These are phyloP conservation scores for Microplitis mediator DNA, from an alignment of 1,140 invertebrate genomes.

Conservation along the genomic window DNA sequence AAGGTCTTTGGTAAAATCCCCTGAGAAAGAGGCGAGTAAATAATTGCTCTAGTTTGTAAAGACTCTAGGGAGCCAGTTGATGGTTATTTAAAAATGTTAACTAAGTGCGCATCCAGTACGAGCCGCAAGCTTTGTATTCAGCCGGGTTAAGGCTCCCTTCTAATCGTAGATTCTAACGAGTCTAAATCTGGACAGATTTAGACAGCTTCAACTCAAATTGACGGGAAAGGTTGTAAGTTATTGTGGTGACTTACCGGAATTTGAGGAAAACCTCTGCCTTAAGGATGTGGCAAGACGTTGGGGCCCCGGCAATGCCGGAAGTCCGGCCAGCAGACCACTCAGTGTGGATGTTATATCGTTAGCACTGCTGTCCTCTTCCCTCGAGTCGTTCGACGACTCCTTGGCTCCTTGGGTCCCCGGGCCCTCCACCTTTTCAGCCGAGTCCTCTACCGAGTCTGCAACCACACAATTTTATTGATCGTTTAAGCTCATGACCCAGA, in stretches of 20 bases:
- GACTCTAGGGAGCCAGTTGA: neutral
- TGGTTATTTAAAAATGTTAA: neutral
- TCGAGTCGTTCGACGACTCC: conserved; percentile 59
- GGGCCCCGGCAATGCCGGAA: conserved; percentile 58
- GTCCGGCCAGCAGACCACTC: conserved; percentile 56
- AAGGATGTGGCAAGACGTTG: conserved; percentile 60
- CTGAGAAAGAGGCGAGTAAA: neutral
- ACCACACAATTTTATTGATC: conserved; percentile 6
- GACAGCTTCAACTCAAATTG: conserved; percentile 20
- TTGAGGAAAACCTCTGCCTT: conserved; percentile 55
- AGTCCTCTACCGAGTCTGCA: conserved; percentile 55
- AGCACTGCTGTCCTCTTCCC: conserved; percentile 49
- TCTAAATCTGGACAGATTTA: neutral
- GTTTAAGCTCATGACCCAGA: neutral
- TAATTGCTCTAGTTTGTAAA: too few relatives aligned
- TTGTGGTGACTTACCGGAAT: conserved; percentile 54
- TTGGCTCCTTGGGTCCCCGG: conserved; percentile 53
- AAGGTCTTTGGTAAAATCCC: neutral
- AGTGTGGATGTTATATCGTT: conserved; percentile 53
- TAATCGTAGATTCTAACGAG: neutral
- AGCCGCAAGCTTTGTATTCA: neutral
- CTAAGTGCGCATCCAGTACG: too few relatives aligned
- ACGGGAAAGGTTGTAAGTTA: conserved; percentile 12
- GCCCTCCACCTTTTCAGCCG: conserved; percentile 62
- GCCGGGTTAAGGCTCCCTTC: conserved; percentile 58